Percentiles rank a stretch among this genome's conserved stretches.
Evolutionary conservation across 2,797 vertebrate genomes (phyloP).

Genomic region (Rhabdomys pumilio): DNA sequence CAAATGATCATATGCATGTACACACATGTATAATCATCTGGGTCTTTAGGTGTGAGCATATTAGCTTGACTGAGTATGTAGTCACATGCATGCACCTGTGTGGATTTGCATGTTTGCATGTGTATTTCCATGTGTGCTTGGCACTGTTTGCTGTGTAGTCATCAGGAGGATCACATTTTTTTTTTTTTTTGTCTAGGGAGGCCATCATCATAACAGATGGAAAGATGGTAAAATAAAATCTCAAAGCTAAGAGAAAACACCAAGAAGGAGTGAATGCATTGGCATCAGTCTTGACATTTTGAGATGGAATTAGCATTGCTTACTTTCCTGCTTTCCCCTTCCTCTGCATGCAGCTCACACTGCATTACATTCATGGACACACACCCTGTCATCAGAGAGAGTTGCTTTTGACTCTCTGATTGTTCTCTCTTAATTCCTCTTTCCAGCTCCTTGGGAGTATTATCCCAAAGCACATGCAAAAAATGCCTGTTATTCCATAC

Average conservation of each 20-base stretch:
- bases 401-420: background rate
- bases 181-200: too few species aligned
- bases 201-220: background rate
- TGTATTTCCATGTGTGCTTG: background rate
- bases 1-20: background rate
- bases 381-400: background rate
- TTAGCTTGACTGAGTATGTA: background rate
- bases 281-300: background rate
- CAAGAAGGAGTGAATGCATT: background rate
- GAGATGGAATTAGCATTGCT: background rate
- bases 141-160: background rate
- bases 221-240: background rate
- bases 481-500: conserved; percentile 19
- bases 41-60: background rate
- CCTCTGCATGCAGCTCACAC: background rate
- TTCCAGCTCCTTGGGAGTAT: background rate
- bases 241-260: conserved; percentile 1
- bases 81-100: background rate
- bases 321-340: background rate
- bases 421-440: background rate
- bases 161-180: background rate
- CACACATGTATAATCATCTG: too few species aligned
- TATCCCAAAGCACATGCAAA: conserved; percentile 42
- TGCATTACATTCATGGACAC: background rate
- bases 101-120: background rate